phyloP scores from a whole-genome alignment of 2,113 vertebrate species.

The Choloepus hoffmanni region DNA sequence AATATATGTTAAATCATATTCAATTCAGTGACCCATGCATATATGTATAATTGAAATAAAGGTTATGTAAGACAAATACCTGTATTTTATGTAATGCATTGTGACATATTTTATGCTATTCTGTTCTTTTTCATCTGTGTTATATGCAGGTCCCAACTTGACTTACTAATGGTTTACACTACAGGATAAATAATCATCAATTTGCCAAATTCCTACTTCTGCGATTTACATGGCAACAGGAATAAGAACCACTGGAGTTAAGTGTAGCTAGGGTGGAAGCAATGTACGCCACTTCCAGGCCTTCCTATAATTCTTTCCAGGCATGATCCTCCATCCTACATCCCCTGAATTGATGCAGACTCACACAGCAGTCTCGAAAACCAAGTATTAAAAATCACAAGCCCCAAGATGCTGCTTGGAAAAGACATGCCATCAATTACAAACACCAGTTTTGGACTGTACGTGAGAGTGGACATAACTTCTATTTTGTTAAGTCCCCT shows the following conservation, averaged over 20 bases:
- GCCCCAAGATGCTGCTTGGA: neutral
- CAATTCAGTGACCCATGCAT: neutral
- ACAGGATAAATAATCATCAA: neutral
- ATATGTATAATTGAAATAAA: neutral
- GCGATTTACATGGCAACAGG: neutral
- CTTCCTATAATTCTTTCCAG: neutral
- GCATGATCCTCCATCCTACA: too few relatives aligned
- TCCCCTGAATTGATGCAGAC: neutral
- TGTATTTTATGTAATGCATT: neutral
- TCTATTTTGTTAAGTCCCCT: neutral
- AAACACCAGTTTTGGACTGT: neutral
- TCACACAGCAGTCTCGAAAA: neutral
- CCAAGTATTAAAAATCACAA: neutral
- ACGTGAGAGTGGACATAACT: neutral
- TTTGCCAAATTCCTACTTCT: neutral
- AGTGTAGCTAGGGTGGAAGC: neutral
- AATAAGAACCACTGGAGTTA: neutral
- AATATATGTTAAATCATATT: neutral
- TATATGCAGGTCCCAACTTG: neutral
- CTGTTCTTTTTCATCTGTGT: neutral
- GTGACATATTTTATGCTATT: neutral
- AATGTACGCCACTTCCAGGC: neutral
- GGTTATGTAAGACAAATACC: neutral
- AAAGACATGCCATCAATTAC: neutral
- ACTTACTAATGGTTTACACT: constrained; percentile 11